phyloP scores from a whole-genome alignment of 2,797 vertebrate species.

The Neosalanx taihuensis region DNA sequence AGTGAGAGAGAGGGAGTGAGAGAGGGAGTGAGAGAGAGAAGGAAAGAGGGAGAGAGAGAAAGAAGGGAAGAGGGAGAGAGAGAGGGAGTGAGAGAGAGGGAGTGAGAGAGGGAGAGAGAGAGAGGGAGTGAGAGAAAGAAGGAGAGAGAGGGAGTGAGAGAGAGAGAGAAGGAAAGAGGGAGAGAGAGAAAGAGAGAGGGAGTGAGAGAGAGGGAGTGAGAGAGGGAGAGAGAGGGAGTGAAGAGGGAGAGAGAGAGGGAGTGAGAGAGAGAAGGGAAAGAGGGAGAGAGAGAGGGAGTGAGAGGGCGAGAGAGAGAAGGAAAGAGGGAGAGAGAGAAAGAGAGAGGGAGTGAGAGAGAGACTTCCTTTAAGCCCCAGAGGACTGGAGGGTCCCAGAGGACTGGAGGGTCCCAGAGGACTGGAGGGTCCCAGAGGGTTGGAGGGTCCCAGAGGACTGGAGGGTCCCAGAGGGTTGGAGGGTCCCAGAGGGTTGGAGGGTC shows the following conservation, averaged over 20 bases:
- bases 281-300: background rate
- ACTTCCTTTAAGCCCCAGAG: no score
- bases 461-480: no score
- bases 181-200: background rate
- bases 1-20: background rate
- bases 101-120: background rate
- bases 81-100: background rate
- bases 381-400: no score
- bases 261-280: background rate
- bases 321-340: background rate
- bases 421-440: no score
- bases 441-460: no score
- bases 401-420: no score
- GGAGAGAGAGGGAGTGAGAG: background rate
- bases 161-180: background rate
- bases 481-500: no score
- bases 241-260: background rate
- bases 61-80: no score
- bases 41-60: background rate
- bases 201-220: background rate
- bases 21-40: background rate
- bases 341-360: background rate
- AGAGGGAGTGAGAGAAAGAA: background rate
- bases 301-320: no score
- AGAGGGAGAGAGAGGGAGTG: background rate